Percentiles rank a stretch among this genome's conserved stretches.
These are phyloP conservation scores for Phragmatobia fuliginosa DNA, from an alignment of 2,888 invertebrate species.

Conservation along the genomic window DNA sequence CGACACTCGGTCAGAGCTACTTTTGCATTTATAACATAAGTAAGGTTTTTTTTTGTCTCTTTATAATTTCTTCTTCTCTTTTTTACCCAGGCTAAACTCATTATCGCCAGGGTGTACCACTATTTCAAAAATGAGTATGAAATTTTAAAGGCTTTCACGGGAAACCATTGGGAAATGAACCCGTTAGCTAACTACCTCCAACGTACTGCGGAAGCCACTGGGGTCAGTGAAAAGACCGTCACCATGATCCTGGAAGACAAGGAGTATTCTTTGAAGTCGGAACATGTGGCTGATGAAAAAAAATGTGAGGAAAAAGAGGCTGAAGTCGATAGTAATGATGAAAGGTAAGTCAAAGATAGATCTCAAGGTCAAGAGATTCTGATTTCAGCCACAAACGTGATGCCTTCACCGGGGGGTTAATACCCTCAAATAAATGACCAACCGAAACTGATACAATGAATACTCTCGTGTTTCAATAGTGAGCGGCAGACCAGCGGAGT, in stretches of 20 bases:
- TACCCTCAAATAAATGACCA: too few relatives aligned
- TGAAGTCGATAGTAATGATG: background rate
- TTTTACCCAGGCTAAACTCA: background rate
- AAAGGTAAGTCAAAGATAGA: background rate
- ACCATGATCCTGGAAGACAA: background rate
- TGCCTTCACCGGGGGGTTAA: too few relatives aligned
- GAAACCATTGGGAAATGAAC: background rate
- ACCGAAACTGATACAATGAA: too few relatives aligned
- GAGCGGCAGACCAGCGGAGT: too few relatives aligned
- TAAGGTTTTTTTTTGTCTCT: background rate
- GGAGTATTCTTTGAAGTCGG: background rate
- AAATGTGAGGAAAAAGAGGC: background rate
- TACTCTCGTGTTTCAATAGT: too few relatives aligned
- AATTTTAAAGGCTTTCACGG: background rate
- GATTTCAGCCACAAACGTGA: too few relatives aligned
- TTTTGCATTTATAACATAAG: too few relatives aligned
- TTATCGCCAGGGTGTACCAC: constrained; percentile 10
- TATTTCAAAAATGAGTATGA: constrained; percentile 7
- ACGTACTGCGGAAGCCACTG: constrained; percentile 14
- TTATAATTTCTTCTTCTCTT: background rate
- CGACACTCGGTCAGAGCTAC: too few relatives aligned
- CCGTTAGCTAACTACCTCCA: constrained; percentile 6
- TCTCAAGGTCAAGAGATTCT: background rate
- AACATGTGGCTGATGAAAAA: background rate
- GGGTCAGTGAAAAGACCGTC: background rate